Base-by-base conservation (phyloP, 1,140 invertebrate genomes). In the Zaprionus nigranus region DNA sequence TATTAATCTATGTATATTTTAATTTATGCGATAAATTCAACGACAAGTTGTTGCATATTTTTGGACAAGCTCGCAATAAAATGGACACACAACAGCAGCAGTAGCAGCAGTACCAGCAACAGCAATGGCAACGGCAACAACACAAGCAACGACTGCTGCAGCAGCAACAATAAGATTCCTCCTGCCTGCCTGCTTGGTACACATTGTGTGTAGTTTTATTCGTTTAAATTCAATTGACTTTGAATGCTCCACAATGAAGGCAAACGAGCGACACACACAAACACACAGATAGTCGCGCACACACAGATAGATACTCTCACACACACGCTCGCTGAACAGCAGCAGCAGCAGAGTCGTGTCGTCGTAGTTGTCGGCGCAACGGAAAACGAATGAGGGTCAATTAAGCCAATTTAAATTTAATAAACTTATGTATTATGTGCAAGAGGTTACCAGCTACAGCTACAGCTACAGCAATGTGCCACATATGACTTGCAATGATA, bases 331-430 rank as follows among this genome's bases (percentile, higher is more conserved):
- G 17, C 61, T 60, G 51, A 54, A 26, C 15, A 22, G 54, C 17
- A 40, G 30, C 17, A 40, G 30, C 26, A 40, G 38, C 38, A 6
- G 13, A 20, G 34, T 58, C 43, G 67, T 82, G 71, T 82, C 63
- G 81, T 72, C 69, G 30, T 34, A 34, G 83, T 79, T 81, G 83
- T 82, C 82, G 78, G 69, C 72, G 80, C 82, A 87, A 82, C 82
- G 81, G 86, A 90, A 90, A 85, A 90, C 82, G 86, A 90, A 85
- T 88, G 88, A 88, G 90, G 90, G 90, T 91, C 90, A 91, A 91
- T 91, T 91, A 91, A 91, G 90, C 86, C 90, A 91, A 91, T 91
- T 91, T 91, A 91, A 92, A 91, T 91, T 91, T 91, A 92, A 91
- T 91, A 91, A 91, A 90, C 86, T 85, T 90, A 86, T 90, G 86